Conservation (phyloP, 2,888 invertebrate genomes). For the Eubasilissa splendida region DNA sequence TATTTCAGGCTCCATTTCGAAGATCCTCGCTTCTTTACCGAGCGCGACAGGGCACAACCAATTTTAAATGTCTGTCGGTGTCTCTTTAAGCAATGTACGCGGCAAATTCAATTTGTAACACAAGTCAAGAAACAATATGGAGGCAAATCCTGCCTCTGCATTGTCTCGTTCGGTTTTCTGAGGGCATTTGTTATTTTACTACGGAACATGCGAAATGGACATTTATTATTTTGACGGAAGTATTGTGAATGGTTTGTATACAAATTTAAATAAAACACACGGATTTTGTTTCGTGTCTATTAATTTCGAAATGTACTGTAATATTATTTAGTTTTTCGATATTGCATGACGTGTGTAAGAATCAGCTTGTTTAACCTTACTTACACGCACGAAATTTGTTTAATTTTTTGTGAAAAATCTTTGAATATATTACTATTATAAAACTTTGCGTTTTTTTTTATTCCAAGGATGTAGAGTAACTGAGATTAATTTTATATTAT, state of each 20-base stretch:
- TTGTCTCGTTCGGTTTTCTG: constrained; percentile 6
- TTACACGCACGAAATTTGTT: no score
- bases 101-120: constrained; percentile 32
- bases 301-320: no score
- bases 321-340: no score
- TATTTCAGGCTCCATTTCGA: constrained; percentile 23
- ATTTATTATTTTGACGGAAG: not conserved
- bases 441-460: no score
- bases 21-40: constrained; percentile 3
- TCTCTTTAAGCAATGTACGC: constrained; percentile 24
- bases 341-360: no score
- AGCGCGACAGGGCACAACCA: not conserved
- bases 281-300: no score
- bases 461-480: no score
- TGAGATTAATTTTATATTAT: no score
- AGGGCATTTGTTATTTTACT: not conserved
- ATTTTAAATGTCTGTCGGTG: constrained; percentile 24
- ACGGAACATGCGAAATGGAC: not conserved
- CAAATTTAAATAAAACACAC: not conserved
- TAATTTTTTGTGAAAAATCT: no score
- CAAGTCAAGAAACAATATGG: constrained; percentile 26
- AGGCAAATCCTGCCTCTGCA: constrained; percentile 28
- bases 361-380: no score
- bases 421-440: no score
- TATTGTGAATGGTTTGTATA: not conserved